Conservation (phyloP, 2,888 invertebrate species). For the Thecophora atra region DNA sequence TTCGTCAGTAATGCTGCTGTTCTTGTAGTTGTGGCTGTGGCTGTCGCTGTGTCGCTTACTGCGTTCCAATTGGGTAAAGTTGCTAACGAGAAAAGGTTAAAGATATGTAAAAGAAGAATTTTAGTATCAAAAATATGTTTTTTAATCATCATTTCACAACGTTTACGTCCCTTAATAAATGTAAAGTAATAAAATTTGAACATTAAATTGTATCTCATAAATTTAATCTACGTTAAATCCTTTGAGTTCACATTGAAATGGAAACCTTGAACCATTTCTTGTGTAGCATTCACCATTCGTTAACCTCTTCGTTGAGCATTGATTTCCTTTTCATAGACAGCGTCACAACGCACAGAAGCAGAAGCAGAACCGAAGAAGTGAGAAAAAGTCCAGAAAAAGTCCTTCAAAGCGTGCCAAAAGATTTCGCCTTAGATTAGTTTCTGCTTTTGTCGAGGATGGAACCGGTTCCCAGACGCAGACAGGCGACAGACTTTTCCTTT, state of each 20-base stretch:
- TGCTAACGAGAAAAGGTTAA: constrained; percentile 6
- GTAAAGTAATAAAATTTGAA: too few relatives aligned
- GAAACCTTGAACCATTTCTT: constrained; percentile 20
- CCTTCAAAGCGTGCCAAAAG: constrained; percentile 23
- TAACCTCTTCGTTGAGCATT: neutral
- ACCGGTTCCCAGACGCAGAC: constrained; percentile 1
- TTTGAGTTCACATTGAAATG: neutral
- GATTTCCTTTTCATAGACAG: neutral
- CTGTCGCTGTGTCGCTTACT: constrained; percentile 8
- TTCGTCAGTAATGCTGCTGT: constrained; percentile 1
- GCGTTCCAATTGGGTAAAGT: neutral
- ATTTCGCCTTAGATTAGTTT: neutral
- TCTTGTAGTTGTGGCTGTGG: neutral
- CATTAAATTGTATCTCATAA: too few relatives aligned
- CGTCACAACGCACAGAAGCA: neutral
- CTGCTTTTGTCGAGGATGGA: constrained; percentile 15
- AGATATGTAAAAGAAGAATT: too few relatives aligned
- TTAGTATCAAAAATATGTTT: too few relatives aligned
- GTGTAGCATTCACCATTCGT: neutral
- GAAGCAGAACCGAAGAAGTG: neutral
- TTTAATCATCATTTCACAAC: too few relatives aligned
- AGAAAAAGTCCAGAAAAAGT: too few relatives aligned
- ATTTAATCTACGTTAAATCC: neutral
- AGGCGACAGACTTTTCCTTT: neutral
- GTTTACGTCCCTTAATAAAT: too few relatives aligned